phyloP scores from a whole-genome alignment of 2,797 vertebrate species.

The Helarctos malayanus region DNA sequence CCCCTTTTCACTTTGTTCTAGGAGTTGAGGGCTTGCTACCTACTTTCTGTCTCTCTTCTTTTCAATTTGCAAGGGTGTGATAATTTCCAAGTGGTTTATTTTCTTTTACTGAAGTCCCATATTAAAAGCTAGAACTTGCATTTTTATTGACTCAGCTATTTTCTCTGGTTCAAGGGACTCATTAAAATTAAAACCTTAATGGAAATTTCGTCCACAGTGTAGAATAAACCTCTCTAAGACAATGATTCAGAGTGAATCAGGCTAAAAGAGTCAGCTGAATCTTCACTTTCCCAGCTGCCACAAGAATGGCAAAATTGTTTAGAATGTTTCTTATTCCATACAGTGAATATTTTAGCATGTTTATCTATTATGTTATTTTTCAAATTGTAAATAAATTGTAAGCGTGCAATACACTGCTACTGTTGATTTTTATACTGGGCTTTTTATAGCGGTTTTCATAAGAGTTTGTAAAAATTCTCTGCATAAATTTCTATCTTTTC shows the following conservation, averaged over 20 bases:
- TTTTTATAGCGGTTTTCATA: neutral
- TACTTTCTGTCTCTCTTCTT: neutral
- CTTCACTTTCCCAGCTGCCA: neutral
- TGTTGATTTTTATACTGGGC: neutral
- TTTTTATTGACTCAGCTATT: slow-evolving; percentile 30
- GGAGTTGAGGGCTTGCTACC: neutral
- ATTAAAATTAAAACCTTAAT: slow-evolving; percentile 30
- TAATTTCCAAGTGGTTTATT: neutral
- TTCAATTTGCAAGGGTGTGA: neutral
- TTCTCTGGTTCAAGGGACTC: neutral
- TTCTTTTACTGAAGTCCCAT: neutral
- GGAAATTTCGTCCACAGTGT: neutral
- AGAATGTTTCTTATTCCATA: neutral
- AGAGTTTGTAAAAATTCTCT: neutral
- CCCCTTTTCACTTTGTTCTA: neutral
- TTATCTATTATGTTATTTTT: neutral
- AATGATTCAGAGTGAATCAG: neutral
- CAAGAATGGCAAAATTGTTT: neutral
- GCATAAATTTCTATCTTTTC: neutral
- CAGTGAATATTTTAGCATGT: neutral
- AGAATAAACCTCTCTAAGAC: neutral
- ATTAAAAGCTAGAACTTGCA: neutral
- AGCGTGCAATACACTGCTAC: neutral
- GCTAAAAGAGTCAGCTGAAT: neutral
- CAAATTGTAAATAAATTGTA: neutral